Evolutionary conservation across 2,113 vertebrate species (phyloP).

Genomic region (Chionis minor): DNA sequence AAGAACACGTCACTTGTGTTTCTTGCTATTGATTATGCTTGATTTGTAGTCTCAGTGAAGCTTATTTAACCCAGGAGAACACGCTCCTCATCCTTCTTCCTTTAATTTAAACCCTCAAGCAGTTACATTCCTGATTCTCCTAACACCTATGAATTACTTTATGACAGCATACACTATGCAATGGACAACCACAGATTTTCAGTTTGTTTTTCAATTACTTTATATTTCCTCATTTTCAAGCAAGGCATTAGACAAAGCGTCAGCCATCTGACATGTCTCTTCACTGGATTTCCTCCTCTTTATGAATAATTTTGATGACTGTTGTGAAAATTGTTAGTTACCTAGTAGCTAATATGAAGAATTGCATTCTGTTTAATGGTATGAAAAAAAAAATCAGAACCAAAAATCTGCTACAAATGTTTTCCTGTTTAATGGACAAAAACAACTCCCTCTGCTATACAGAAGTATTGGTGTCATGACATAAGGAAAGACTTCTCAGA

Average conservation of each 20-base stretch:
- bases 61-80: neutral
- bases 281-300: neutral
- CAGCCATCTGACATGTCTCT: neutral
- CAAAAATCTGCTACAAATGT: neutral
- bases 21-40: constrained; percentile 10
- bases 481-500: neutral
- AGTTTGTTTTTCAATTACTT: neutral
- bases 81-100: neutral
- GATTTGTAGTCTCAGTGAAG: neutral
- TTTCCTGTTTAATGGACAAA: neutral
- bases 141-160: neutral
- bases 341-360: neutral
- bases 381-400: neutral
- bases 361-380: neutral
- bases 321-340: neutral
- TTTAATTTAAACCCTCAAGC: neutral
- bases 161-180: neutral
- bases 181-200: neutral
- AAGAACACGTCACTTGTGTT: neutral
- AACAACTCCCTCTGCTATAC: neutral
- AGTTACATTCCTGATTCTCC: neutral
- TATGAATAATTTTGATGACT: neutral
- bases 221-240: neutral
- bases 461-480: neutral
- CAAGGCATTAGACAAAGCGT: neutral